Evolutionary conservation across 2,113 vertebrate species (phyloP).

Genomic region (Sminthopsis crassicaudata): DNA sequence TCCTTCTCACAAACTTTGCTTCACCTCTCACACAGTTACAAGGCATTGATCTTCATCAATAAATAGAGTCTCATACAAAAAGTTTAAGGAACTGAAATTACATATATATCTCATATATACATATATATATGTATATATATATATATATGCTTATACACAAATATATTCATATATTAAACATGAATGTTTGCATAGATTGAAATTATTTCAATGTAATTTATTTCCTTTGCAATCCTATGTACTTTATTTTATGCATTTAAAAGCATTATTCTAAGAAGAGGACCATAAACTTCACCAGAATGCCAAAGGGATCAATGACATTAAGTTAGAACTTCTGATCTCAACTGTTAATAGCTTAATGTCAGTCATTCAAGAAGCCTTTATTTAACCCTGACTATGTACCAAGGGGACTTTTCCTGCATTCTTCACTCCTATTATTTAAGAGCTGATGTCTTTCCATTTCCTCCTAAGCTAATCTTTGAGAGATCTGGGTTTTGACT

Average conservation of each 20-base stretch:
- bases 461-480: background rate
- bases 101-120: too few species aligned
- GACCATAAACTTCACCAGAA: background rate
- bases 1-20: background rate
- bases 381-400: background rate
- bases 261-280: background rate
- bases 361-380: background rate
- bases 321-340: background rate
- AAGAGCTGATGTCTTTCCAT: background rate
- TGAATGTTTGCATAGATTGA: background rate
- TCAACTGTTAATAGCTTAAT: background rate
- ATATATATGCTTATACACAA: background rate
- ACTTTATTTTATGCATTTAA: background rate
- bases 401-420: background rate
- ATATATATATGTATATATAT: background rate
- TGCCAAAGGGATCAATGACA: background rate
- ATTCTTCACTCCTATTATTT: background rate
- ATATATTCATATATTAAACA: background rate
- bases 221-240: background rate
- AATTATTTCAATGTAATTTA: background rate
- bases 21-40: background rate
- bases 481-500: background rate
- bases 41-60: background rate
- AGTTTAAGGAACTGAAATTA: background rate
- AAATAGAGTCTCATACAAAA: background rate